Conservation (phyloP, 2,797 vertebrate genomes). For the Thripadectes ignobilis region DNA sequence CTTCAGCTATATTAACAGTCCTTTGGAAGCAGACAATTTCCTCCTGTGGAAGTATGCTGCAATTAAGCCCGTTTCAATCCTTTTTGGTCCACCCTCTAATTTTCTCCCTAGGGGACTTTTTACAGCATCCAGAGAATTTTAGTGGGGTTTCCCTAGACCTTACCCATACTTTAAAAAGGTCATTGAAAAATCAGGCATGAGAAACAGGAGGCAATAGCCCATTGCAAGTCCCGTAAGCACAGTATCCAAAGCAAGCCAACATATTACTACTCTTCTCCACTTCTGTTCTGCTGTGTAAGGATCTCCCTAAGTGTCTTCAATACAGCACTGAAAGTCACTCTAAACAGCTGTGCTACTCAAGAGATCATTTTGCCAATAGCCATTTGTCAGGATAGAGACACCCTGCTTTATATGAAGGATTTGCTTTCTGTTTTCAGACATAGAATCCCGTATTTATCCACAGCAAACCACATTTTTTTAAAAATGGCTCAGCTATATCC, state of each 20-base stretch:
- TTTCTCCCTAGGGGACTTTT: neutral
- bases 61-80: neutral
- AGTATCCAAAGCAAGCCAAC: neutral
- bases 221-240: neutral
- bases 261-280: neutral
- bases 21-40: neutral
- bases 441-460: accelerated
- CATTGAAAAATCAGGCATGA: neutral
- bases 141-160: neutral
- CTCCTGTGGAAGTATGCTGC: neutral
- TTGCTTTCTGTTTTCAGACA: neutral
- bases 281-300: neutral
- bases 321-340: neutral
- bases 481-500: neutral
- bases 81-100: neutral
- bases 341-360: neutral
- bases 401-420: neutral
- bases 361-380: neutral
- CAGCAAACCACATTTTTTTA: neutral
- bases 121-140: neutral
- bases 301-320: neutral
- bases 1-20: neutral
- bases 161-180: neutral
- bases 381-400: neutral
- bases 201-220: neutral